A percentile compares a stretch with the other conserved stretches of the same genome.
These are phyloP conservation scores for Cisticola juncidis DNA, from an alignment of 2,113 vertebrate genomes.

Conservation along the genomic window DNA sequence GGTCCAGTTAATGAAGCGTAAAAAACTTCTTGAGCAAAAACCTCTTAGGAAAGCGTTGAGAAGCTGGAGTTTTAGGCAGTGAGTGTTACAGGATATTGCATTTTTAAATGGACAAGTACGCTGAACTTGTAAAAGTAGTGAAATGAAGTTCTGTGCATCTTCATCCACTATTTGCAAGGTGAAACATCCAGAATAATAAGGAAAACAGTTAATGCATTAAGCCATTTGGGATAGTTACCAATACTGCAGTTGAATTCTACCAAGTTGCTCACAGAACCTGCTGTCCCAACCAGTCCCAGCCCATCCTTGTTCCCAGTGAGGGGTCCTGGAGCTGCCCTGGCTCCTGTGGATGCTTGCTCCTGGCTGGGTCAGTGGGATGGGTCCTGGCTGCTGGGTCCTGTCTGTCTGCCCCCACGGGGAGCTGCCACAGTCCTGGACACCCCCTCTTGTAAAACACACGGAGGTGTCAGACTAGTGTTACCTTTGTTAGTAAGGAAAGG, in stretches of 20 bases:
- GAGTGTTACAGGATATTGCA: not conserved
- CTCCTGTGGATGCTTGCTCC: not conserved
- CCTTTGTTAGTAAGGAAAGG: not conserved
- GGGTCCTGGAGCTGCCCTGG: not conserved
- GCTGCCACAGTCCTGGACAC: fast-evolving
- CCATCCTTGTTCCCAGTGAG: fast-evolving
- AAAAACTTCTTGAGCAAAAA: not conserved
- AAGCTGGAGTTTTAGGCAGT: not conserved
- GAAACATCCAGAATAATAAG: not conserved
- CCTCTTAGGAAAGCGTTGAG: not conserved
- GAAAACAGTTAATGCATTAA: not conserved
- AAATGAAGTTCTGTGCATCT: not conserved
- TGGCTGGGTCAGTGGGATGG: not conserved
- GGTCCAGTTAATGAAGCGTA: not conserved
- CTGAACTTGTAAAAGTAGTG: not conserved
- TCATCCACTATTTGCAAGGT: not conserved
- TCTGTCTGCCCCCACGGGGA: not conserved
- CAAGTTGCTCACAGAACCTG: not conserved
- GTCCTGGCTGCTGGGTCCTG: not conserved
- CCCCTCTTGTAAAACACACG: not conserved
- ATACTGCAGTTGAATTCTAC: not conserved
- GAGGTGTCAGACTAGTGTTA: not conserved
- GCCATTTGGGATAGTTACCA: not conserved
- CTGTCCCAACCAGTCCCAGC: not conserved
- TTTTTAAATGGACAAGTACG: not conserved